These are phyloP conservation scores for Serrognathus titanus DNA, from an alignment of 2,888 invertebrate species.

Conservation along the genomic window DNA sequence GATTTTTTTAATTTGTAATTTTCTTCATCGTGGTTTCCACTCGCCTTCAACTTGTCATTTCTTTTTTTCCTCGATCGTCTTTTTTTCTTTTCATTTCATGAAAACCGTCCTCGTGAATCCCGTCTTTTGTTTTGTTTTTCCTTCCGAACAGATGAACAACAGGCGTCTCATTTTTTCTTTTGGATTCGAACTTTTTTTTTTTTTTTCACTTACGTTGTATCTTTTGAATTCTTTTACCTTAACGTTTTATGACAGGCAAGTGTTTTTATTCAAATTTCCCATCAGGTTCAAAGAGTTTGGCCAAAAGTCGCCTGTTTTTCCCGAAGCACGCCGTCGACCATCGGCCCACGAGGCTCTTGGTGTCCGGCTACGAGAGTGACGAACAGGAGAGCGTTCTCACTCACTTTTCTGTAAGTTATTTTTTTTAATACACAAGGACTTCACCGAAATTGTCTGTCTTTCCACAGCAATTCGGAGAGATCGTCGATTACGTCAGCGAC, in stretches of 20 bases:
- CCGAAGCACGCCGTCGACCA: conserved; percentile 71
- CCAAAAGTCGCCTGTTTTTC: conserved; percentile 27
- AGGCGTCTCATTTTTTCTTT: conserved; percentile 30
- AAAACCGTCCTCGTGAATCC: too few species aligned
- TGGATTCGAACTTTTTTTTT: conserved; percentile 33
- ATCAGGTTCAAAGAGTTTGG: conserved; percentile 47
- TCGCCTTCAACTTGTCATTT: too few species aligned
- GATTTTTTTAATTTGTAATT: too few species aligned
- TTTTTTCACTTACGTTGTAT: too few species aligned
- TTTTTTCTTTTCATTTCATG: conserved; percentile 20
- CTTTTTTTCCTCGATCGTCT: neutral
- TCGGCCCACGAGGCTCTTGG: conserved; percentile 78
- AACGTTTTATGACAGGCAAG: too few species aligned
- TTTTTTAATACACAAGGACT: neutral
- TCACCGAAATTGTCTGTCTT: neutral
- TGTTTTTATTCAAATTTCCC: too few species aligned
- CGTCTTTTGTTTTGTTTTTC: too few species aligned
- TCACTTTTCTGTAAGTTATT: conserved; percentile 74
- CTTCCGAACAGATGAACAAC: conserved; percentile 15
- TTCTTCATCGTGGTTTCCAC: too few species aligned
- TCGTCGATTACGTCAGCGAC: conserved; percentile 75
- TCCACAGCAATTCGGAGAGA: conserved; percentile 78
- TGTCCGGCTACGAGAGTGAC: conserved; percentile 83
- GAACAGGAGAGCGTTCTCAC: conserved; percentile 75
- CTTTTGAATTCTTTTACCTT: too few species aligned